phyloP scores from a whole-genome alignment of 2,113 vertebrate species.

The Pollimyrus isidori region DNA sequence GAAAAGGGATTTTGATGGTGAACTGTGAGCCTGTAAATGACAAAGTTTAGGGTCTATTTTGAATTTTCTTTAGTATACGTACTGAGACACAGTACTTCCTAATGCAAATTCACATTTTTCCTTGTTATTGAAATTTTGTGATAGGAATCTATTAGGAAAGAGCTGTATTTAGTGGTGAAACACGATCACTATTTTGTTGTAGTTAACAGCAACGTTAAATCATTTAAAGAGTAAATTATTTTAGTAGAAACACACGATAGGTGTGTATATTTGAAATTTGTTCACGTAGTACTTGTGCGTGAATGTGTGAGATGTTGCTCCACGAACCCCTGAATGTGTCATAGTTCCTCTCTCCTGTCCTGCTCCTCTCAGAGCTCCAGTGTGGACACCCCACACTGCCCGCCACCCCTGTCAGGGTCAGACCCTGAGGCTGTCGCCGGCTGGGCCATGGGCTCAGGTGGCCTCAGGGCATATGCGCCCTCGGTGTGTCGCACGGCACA shows the following conservation, averaged over 20 bases:
- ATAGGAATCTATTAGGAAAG: background rate
- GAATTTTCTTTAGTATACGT: background rate
- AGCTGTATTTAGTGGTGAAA: background rate
- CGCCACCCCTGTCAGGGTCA: constrained; percentile 41
- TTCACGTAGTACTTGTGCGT: background rate
- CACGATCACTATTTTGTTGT: background rate
- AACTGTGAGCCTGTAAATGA: background rate
- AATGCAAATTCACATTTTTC: background rate
- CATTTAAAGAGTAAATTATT: background rate
- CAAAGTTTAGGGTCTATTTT: background rate
- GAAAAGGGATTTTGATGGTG: background rate
- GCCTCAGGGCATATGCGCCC: constrained; percentile 62
- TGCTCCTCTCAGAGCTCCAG: constrained; percentile 37
- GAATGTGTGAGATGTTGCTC: background rate
- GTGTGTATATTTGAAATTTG: background rate
- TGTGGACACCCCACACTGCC: constrained; percentile 56
- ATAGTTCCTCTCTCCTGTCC: background rate
- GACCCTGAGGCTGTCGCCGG: constrained; percentile 49
- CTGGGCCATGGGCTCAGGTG: constrained; percentile 57
- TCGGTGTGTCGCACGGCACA: constrained; percentile 62
- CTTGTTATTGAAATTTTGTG: background rate
- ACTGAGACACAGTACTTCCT: background rate
- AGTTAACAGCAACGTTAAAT: background rate
- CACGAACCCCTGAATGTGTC: background rate
- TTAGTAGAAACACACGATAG: background rate